Conservation (phyloP, 2,113 vertebrate genomes). For the Oplegnathus fasciatus region DNA sequence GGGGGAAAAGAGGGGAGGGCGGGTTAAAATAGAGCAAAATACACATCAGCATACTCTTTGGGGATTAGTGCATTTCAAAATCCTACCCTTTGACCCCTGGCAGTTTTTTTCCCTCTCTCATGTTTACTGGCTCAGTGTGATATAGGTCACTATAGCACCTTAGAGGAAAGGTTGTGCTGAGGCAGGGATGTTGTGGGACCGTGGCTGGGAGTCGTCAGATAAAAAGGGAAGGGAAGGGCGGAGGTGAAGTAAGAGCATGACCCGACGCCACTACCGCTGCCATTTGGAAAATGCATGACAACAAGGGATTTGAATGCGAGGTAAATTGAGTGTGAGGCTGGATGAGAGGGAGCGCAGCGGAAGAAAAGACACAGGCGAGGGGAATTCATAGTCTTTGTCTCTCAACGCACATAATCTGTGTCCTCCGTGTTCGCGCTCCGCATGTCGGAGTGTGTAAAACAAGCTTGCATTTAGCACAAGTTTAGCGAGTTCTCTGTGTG, state of each 20-base stretch:
- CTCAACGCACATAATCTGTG: not conserved
- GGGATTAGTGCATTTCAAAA: constrained; percentile 69
- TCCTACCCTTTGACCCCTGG: constrained; percentile 71
- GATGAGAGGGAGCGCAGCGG: not conserved
- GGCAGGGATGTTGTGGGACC: constrained; percentile 58
- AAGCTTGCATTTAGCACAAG: not conserved
- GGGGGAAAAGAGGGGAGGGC: constrained; percentile 23
- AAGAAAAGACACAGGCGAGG: not conserved
- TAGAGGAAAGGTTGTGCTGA: constrained; percentile 49
- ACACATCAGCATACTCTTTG: constrained; percentile 63
- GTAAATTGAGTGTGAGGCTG: constrained; percentile 51
- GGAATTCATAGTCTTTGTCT: not conserved
- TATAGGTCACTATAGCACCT: constrained; percentile 61
- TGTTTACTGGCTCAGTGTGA: constrained; percentile 57
- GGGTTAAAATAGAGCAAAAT: constrained; percentile 61
- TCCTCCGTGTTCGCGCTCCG: not conserved
- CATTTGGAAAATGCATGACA: constrained; percentile 40
- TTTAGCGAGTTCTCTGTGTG: not conserved
- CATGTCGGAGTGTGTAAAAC: not conserved
- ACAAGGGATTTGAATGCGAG: constrained; percentile 53
- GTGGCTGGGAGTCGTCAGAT: constrained; percentile 53
- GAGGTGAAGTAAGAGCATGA: constrained; percentile 23
- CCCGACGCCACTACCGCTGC: not conserved
- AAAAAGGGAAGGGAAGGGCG: constrained; percentile 23
- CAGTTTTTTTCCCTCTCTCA: constrained; percentile 22